Evolutionary conservation across 2,113 vertebrate genomes (phyloP), one percentile per base, ranked within the genome.

Genomic region (Vulpes ferrilata): DNA sequence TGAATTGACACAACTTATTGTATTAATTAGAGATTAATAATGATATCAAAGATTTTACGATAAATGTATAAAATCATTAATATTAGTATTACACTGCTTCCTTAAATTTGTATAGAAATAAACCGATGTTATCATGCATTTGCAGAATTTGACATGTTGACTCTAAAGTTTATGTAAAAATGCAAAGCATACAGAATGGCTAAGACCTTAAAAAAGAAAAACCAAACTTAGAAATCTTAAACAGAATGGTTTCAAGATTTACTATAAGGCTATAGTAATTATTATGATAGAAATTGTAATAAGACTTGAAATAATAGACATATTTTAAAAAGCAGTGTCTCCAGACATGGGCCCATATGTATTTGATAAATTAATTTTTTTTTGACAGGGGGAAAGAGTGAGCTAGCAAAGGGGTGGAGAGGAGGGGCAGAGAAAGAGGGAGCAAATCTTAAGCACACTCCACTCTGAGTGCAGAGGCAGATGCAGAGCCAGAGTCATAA

Each of bases 1-100:
- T 93, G 8, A 95, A 67, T 32, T 73, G 19, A 71, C 13, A 88
- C 15, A 69, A 57, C 8, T 84, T 86, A 55, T 57, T 60, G 1
- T 93, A 55, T 88, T 27, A 88, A 38, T 57, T 16, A 62, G 83
- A 84, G 38, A 35, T 51, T 32, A 73, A 43, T 60, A 82, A 43
- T 38, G n/a, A 62, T 51, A 69, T n/a, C 2, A 27, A 84, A 48
- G 73, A 38, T 74, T 59, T 91, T 51, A 87, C 5, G 19, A 60
- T 96, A 95, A 90, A 79, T 38, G 32, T 32, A n/a, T 12, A 64
- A 96, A 93, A 71, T 60, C 60, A 65, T 84, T 90, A 32, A 64
- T 53, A 59, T 53, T 30, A 51, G 0, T 10, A 55, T 71, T 60
- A 19, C 15, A 27, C n/a, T 65, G 3, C 11, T 78, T 93, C 53